A percentile compares a stretch with the other conserved stretches of the same genome.
Conservation (phyloP, 1,140 invertebrate species). For the Melipona quadrifasciata region DNA sequence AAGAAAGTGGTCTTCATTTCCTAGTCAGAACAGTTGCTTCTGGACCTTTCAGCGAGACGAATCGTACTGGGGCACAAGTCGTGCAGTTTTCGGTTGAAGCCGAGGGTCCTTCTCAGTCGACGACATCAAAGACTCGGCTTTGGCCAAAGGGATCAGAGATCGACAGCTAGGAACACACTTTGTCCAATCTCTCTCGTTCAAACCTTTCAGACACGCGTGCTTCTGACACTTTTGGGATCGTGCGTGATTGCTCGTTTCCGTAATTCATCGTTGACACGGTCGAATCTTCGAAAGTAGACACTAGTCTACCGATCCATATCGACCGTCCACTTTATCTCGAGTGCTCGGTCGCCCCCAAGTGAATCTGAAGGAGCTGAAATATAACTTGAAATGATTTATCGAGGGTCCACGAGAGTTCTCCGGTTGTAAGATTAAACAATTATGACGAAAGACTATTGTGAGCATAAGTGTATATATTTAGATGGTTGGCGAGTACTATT, state of each 20-base stretch:
- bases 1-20: too few relatives aligned
- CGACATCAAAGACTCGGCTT: neutral
- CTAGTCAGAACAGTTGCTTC: too few relatives aligned
- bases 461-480: neutral
- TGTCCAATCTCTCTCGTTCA: neutral
- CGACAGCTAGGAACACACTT: neutral
- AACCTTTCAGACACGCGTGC: neutral
- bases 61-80: too few relatives aligned
- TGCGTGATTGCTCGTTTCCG: neutral
- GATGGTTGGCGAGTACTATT: neutral
- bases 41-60: too few relatives aligned
- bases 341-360: neutral
- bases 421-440: too few relatives aligned
- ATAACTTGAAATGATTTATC: constrained; percentile 19
- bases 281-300: neutral
- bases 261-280: neutral
- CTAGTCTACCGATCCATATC: neutral
- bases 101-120: neutral
- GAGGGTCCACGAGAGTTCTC: neutral
- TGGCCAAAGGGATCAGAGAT: neutral
- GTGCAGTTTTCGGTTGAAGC: too few relatives aligned
- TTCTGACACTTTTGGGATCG: neutral
- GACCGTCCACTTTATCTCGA: neutral
- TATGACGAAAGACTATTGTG: too few relatives aligned
- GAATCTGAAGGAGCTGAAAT: neutral